Conservation (phyloP, 2,113 vertebrate genomes). For the Pholis gunnellus region DNA sequence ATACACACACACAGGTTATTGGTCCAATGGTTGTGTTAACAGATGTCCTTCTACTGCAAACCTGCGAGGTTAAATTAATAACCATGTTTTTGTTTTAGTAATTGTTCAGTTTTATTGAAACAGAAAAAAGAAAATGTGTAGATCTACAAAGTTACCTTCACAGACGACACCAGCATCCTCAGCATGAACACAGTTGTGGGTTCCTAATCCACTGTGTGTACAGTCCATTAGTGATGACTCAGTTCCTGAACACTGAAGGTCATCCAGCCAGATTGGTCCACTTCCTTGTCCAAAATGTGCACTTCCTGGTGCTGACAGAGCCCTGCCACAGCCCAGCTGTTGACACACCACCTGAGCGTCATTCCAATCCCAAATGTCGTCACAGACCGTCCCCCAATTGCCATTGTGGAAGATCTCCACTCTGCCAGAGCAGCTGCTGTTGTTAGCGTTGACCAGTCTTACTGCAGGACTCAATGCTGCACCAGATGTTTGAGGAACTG, state of each 20-base stretch:
- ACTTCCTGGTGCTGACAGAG: neutral
- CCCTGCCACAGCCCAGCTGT: conserved; percentile 19
- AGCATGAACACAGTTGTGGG: neutral
- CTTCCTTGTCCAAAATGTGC: neutral
- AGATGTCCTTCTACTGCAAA: no score
- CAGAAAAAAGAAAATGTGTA: no score
- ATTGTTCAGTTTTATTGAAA: no score
- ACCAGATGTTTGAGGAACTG: neutral
- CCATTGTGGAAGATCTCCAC: neutral
- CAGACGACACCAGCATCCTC: neutral
- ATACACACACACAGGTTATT: no score
- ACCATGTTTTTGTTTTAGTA: no score
- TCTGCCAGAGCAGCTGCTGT: conserved; percentile 6
- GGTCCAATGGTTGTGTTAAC: no score
- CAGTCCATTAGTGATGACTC: neutral
- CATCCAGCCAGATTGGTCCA: conserved; percentile 1
- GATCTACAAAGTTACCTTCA: neutral
- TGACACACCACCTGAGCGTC: conserved; percentile 3
- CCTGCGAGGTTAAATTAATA: no score
- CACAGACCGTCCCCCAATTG: conserved; percentile 16
- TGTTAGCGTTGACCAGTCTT: neutral
- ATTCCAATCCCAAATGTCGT: no score
- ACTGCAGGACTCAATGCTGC: no score
- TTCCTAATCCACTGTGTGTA: neutral
- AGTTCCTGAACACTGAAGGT: no score